Evolutionary conservation across 1,140 invertebrate species (phyloP), one percentile per base, ranked within the genome.

Genomic region (Papilio polytes): DNA sequence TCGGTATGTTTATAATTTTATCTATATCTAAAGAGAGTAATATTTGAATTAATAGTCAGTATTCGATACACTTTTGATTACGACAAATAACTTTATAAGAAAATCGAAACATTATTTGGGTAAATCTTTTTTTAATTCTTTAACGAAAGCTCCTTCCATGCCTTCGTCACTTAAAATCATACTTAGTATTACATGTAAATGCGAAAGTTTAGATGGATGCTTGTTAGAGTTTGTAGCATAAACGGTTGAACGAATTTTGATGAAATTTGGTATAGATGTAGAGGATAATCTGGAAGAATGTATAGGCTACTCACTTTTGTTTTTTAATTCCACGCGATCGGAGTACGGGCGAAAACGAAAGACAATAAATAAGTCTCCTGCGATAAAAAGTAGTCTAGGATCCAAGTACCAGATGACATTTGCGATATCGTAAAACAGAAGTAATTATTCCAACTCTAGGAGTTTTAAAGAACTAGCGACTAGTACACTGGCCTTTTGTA

Each of bases 1-100:
- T 82, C 83, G 85, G 85, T 80, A 82, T 85, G 84, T 87, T 81
- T 84, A 85, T 87, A 89, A 88, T 86, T 90, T 89, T 89, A 90
- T 91, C 89, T 88, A 87, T 74, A 84, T 83, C 70, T 85, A 82
- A 85, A 85, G 78, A 84, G 81, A 48, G 80, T 85, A 86, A 89
- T 85, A 82, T 89, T 90, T 87, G 87, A 81, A 77, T 84, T 76
- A 86, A 85, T 90, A 89, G 88, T 56, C 51, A 56, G 15, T 56
- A n/a, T n/a, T 56, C 0, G 53, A 56, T 56, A 56, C n/a, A 56
- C 53, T 56, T 56, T 56, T 56, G 53, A n/a, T 56, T 20, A n/a
- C 53, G 9, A 8, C n/a, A 10, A 56, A n/a, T 2, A 56, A 56
- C 53, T 20, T 3, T 15, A n/a, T 18, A 56, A 56, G 18, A n/a